Evolutionary conservation across 2,797 vertebrate genomes (phyloP).

Genomic region (Lacerta bilineata): DNA sequence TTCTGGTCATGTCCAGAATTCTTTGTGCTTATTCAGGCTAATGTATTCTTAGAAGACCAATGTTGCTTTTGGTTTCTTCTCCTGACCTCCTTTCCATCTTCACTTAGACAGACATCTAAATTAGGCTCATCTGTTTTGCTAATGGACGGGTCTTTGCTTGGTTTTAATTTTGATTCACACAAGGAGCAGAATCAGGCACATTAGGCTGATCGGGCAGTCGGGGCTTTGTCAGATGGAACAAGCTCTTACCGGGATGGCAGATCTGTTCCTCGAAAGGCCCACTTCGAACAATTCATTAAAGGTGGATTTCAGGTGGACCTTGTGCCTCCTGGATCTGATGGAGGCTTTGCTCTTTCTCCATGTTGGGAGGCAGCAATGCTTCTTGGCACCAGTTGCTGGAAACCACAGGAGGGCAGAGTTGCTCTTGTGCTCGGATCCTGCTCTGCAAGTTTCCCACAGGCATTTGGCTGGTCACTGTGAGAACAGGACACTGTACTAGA

Average conservation of each 20-base stretch:
- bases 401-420: too few species aligned
- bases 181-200: background rate
- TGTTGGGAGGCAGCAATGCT: too few species aligned
- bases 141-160: background rate
- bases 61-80: background rate
- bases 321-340: too few species aligned
- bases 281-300: background rate
- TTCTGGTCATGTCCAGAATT: background rate
- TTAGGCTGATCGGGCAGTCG: background rate
- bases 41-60: background rate
- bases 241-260: too few species aligned
- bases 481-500: too few species aligned
- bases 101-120: background rate
- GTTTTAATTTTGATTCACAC: background rate
- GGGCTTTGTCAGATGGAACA: background rate
- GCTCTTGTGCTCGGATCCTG: too few species aligned
- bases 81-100: background rate
- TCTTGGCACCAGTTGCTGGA: too few species aligned
- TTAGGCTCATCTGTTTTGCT: background rate
- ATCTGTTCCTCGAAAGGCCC: too few species aligned
- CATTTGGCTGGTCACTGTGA: too few species aligned
- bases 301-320: background rate
- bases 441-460: too few species aligned
- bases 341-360: too few species aligned
- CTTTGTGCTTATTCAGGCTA: background rate